Evolutionary conservation across 2,113 vertebrate genomes (phyloP).

Genomic region (Corythornis cristatus): DNA sequence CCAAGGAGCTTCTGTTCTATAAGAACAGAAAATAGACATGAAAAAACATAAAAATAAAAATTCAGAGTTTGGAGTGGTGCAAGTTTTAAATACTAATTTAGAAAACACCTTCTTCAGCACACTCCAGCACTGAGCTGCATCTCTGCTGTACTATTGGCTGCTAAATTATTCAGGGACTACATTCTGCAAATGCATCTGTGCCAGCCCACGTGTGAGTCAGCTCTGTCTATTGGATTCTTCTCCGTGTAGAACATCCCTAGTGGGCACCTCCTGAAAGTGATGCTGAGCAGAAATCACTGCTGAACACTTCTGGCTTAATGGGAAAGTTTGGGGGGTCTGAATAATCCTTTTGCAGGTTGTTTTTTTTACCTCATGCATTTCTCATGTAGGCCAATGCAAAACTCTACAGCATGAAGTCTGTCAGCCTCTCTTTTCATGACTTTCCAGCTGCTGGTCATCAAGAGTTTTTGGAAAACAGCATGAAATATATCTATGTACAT

Average conservation of each 20-base stretch:
- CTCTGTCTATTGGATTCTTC: background rate
- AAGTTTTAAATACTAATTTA: background rate
- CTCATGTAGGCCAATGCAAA: background rate
- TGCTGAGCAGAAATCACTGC: slow-evolving; percentile 2
- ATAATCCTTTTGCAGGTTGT: background rate
- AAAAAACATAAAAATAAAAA: background rate
- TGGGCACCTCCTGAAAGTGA: background rate
- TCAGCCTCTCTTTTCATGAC: background rate
- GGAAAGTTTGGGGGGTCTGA: background rate
- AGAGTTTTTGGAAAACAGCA: background rate
- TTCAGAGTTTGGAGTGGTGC: background rate
- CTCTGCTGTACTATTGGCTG: background rate
- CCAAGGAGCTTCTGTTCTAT: background rate
- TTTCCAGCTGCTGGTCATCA: background rate
- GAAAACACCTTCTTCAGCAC: background rate
- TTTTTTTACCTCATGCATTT: background rate
- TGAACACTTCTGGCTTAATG: background rate
- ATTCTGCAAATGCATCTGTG: slow-evolving; percentile 3
- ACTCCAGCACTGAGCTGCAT: background rate
- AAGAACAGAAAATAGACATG: background rate
- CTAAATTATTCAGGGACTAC: slow-evolving; percentile 24
- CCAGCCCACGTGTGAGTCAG: background rate
- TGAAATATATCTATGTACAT: accelerated
- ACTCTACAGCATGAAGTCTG: accelerated
- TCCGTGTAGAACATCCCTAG: background rate